Percentiles rank a stretch among this genome's conserved stretches.
Evolutionary conservation across 2,797 vertebrate genomes (phyloP).

Genomic region (Acipenser ruthenus): DNA sequence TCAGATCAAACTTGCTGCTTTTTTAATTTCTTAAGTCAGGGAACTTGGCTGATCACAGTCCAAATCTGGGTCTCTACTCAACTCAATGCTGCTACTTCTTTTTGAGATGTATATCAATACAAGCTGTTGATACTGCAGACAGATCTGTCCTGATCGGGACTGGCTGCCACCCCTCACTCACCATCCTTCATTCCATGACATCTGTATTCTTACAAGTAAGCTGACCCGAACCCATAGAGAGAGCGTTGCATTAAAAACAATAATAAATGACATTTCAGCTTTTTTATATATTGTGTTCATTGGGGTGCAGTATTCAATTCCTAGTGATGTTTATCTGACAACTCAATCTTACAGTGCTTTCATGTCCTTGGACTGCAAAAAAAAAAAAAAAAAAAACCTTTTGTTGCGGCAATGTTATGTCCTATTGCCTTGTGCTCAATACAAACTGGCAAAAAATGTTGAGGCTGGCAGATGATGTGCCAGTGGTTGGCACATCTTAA

Average conservation of each 20-base stretch:
- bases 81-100: constrained; percentile 68
- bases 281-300: no score
- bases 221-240: constrained; percentile 47
- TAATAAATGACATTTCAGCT: no score
- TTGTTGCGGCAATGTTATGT: no score
- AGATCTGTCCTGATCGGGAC: constrained; percentile 32
- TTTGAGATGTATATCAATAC: constrained; percentile 17
- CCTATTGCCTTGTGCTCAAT: no score
- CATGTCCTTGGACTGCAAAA: no score
- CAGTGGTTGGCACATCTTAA: no score
- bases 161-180: constrained; percentile 38
- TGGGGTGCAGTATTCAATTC: no score
- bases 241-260: background rate
- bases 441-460: no score
- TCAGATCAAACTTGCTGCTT: constrained; percentile 29
- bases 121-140: constrained; percentile 67
- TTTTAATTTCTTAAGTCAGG: constrained; percentile 46
- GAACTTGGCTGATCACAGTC: constrained; percentile 52
- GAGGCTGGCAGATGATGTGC: no score
- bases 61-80: constrained; percentile 53
- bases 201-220: constrained; percentile 53
- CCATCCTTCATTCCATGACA: constrained; percentile 62
- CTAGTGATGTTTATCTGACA: no score
- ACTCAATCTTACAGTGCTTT: no score
- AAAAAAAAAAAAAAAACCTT: no score